Base-by-base conservation (phyloP, 2,797 vertebrate species). In the Pagetopsis macropterus region DNA sequence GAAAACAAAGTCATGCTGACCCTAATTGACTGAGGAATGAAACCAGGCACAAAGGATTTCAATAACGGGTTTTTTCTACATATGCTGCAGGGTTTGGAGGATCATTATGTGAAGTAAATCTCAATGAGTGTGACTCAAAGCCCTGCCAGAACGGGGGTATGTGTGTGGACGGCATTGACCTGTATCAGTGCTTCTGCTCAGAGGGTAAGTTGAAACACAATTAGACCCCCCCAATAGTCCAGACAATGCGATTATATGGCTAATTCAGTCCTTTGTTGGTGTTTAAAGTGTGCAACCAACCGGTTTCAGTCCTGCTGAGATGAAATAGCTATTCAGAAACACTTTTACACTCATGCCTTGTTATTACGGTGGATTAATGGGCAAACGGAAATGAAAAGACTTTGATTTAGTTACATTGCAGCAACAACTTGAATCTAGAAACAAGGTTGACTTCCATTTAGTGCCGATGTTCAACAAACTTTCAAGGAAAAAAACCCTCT, bases 21-120 rank as follows among this genome's bases (percentile, higher is more conserved):
- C 87, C 84, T 93, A 93, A 94, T 91, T 93, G 90, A 87, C 89
- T 74, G 69, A 91, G 75, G 83, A 92, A 90, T 89, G 81, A 91
- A 89, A 90, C 68, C 65, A 81, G 78, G 77, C 70, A 49, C 80
- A 82, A 84, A 88, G 76, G 75, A 88, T 82, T 85, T 51, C 72
- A 88, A 75, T 92, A 89, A 88, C 52, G 19, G 27, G 49, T 23
- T 71, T 63, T 37, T 40, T 72, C 23, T 41, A 23, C 45, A 48
- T 80, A 68, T 80, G 40, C 79, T 91, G 55, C 87, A 96, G 92
- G 89, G 79, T 95, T 94, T 84, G 92, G 85, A 79, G 92, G 93
- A 45, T 82, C 70, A 7, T 93, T 94, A 84, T 94, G 93, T 90
- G 94, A 96, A 91, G 84, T 84, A 82, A 92, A 95, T 91, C 88